Percentiles rank a stretch among this genome's conserved stretches.
These are phyloP conservation scores for Trematomus bernacchii DNA, from an alignment of 2,797 vertebrate species.

Conservation along the genomic window DNA sequence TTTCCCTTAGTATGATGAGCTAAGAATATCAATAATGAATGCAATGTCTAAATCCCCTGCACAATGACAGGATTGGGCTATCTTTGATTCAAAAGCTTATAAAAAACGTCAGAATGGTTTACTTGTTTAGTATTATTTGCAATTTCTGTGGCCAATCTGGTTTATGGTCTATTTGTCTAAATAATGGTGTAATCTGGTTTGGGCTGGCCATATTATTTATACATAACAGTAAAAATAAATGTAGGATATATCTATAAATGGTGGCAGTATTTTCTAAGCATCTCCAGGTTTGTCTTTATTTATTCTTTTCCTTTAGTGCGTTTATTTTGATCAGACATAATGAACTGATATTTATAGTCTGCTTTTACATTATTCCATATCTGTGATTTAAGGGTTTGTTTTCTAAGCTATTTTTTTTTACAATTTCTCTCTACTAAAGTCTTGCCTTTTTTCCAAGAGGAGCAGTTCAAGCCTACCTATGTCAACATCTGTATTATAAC, in stretches of 20 bases:
- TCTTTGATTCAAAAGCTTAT: too few relatives aligned
- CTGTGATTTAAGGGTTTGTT: neutral
- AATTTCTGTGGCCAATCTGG: too few relatives aligned
- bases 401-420: conserved; percentile 5
- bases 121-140: too few relatives aligned
- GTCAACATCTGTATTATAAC: conserved; percentile 2
- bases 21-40: too few relatives aligned
- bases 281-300: neutral
- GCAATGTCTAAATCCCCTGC: too few relatives aligned
- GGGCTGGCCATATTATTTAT: too few relatives aligned
- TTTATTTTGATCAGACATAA: neutral
- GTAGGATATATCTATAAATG: conserved; percentile 21
- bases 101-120: too few relatives aligned
- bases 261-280: conserved; percentile 13
- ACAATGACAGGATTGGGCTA: too few relatives aligned
- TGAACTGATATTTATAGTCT: conserved; percentile 7
- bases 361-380: neutral
- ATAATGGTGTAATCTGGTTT: too few relatives aligned
- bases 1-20: too few relatives aligned
- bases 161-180: too few relatives aligned
- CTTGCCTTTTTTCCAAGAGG: neutral
- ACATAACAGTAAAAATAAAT: neutral
- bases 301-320: conserved; percentile 11
- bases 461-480: neutral
- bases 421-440: neutral